Conservation (phyloP, 1,140 invertebrate species). For the Ostrea edulis region DNA sequence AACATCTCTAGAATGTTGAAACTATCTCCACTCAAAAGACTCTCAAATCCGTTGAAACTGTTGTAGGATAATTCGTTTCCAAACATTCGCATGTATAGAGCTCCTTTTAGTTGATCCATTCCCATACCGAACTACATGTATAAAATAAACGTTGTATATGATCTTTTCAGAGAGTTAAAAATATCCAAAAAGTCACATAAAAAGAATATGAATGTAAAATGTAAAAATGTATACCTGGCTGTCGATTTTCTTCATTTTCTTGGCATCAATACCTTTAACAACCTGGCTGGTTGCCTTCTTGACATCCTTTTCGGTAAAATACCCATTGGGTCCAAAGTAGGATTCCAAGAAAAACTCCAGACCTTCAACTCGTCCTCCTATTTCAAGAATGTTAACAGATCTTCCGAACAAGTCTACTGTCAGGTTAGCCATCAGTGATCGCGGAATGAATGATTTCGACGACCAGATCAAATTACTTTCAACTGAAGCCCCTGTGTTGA, state of each 20-base stretch:
- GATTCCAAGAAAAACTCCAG: slow-evolving; percentile 90
- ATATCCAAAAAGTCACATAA: neutral
- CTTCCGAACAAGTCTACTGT: slow-evolving; percentile 92
- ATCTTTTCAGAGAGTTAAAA: too few relatives aligned
- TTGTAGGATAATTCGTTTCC: slow-evolving; percentile 78
- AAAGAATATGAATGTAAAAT: neutral
- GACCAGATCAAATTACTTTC: slow-evolving; percentile 88
- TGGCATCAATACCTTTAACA: slow-evolving; percentile 48
- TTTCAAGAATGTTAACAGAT: slow-evolving; percentile 91
- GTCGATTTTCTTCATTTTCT: slow-evolving; percentile 59
- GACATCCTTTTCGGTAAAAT: slow-evolving; percentile 61
- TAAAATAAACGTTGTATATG: neutral
- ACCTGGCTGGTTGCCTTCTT: slow-evolving; percentile 56
- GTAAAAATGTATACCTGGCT: slow-evolving; percentile 51
- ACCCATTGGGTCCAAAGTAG: slow-evolving; percentile 83
- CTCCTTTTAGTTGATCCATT: slow-evolving; percentile 71
- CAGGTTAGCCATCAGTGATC: slow-evolving; percentile 89
- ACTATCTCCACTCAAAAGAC: slow-evolving; percentile 51
- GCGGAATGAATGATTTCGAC: slow-evolving; percentile 91
- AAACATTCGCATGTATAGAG: slow-evolving; percentile 78
- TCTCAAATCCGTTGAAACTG: slow-evolving; percentile 73
- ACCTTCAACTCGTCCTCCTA: slow-evolving; percentile 91
- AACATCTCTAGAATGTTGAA: slow-evolving; percentile 81
- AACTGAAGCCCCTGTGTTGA: slow-evolving; percentile 71
- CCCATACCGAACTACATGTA: slow-evolving; percentile 54